Base-by-base conservation (phyloP, 92 coral and sea anemone species). In the Paramuricea clavata region DNA sequence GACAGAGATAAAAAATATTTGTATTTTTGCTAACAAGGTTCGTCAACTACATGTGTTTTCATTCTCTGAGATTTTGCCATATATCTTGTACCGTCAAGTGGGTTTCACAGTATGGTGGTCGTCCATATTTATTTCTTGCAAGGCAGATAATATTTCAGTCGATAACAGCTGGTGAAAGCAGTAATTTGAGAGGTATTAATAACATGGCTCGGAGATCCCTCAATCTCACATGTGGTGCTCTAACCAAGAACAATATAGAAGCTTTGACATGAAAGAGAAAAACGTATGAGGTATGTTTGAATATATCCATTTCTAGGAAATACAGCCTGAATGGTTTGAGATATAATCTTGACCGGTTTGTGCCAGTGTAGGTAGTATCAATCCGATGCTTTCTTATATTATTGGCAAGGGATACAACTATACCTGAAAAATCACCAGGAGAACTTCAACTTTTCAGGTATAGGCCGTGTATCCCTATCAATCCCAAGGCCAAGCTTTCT, bases 101-200 rank as follows among this genome's bases (percentile, higher is more conserved):
- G 15, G 19, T n/a, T 34, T 6, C 30, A 31, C 35, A 42, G 30
- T 27, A 6, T 33, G 59, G 32, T 73, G 59, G 79, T 73, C 35
- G 13, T 73, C 23, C 39, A 34, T 35, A 49, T 73, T n/a, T 73
- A 73, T 39, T 44, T 43, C 33, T 39, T 39, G 10, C 13, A 52
- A 21, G 59, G n/a, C 1, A 31, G 49, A 73, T 73, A 21, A 43
- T 73, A 73, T 43, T 42, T 73, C 35, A 42, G 57, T 73, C 57
- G 23, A 39, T 43, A 42, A 73, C 79, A 73, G 79, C 32, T 19
- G 31, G 16, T 31, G 28, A 31, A 21, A 73, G 31, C 28, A 42
- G 28, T 28, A 32, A 73, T 41, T 73, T 19, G 32, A 44, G 34
- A 43, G 62, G 62, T 73, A 73, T 73, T 73, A 73, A 73, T 73